Percentiles rank a stretch among this genome's conserved stretches.
These are phyloP conservation scores for Germaria angustata DNA, from an alignment of 2,888 invertebrate species.

Conservation along the genomic window DNA sequence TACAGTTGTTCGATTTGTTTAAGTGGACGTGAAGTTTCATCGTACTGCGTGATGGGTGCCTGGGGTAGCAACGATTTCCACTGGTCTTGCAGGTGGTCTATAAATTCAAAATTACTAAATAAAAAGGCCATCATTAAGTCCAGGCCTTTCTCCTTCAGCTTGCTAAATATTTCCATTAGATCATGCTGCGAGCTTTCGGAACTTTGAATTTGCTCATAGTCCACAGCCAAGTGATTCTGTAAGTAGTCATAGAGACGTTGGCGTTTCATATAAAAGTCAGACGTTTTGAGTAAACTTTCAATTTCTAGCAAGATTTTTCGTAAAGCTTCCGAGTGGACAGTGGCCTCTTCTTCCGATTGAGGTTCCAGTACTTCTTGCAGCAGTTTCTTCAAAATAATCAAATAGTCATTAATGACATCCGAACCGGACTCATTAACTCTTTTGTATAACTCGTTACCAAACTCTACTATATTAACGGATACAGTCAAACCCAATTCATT, in stretches of 20 bases:
- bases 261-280: constrained; percentile 74
- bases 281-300: constrained; percentile 69
- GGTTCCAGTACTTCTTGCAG: constrained; percentile 73
- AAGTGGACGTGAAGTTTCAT: constrained; percentile 67
- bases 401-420: constrained; percentile 74
- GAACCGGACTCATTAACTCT: constrained; percentile 71
- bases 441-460: constrained; percentile 71
- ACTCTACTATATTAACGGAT: constrained; percentile 67
- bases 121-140: constrained; percentile 74
- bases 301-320: constrained; percentile 71
- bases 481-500: constrained; percentile 48
- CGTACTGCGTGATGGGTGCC: constrained; percentile 58
- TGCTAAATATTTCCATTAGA: constrained; percentile 70
- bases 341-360: constrained; percentile 47
- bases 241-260: constrained; percentile 74
- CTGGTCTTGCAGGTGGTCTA: constrained; percentile 73
- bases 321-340: constrained; percentile 63
- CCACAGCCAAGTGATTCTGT: constrained; percentile 69
- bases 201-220: constrained; percentile 69
- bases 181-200: constrained; percentile 67
- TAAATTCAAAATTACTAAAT: constrained; percentile 76
- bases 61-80: constrained; percentile 70
- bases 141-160: constrained; percentile 72
- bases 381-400: constrained; percentile 70
- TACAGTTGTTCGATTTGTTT: constrained; percentile 72